Conservation (phyloP, 2,797 vertebrate species). For the Parotocinclus haroldoi region DNA sequence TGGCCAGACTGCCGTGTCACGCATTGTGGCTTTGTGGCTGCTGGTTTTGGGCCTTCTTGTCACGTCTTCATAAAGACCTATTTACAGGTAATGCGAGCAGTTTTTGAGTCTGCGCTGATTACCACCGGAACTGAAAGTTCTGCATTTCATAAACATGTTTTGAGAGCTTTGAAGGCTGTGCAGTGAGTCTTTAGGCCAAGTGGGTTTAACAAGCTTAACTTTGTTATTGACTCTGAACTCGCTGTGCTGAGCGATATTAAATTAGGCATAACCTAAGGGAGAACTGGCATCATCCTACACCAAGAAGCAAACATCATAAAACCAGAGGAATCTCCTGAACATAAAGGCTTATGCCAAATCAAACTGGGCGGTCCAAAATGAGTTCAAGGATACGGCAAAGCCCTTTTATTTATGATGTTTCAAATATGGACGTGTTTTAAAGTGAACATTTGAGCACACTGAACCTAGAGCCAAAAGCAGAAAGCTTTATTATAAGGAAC, state of each 20-base stretch:
- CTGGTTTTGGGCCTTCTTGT: background rate
- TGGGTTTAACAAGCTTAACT: constrained; percentile 13
- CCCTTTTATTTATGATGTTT: no score
- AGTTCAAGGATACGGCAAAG: no score
- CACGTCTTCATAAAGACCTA: background rate
- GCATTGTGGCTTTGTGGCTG: background rate
- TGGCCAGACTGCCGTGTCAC: background rate
- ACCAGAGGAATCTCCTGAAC: constrained; percentile 3
- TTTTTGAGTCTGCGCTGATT: constrained; percentile 19
- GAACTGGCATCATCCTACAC: background rate
- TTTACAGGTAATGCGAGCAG: background rate
- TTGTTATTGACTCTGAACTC: background rate
- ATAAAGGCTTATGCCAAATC: background rate
- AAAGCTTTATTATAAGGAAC: no score
- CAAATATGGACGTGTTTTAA: no score
- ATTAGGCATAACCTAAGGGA: constrained; percentile 5
- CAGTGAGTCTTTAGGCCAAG: constrained; percentile 1
- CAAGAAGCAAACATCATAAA: background rate
- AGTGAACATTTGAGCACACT: no score
- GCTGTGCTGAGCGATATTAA: constrained; percentile 1
- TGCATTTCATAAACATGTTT: background rate
- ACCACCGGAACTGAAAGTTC: background rate
- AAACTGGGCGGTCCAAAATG: no score
- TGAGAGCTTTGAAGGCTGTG: background rate
- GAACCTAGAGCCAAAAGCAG: no score